Base-by-base conservation (phyloP, 2,797 vertebrate genomes). In the Poecilia velifera region DNA sequence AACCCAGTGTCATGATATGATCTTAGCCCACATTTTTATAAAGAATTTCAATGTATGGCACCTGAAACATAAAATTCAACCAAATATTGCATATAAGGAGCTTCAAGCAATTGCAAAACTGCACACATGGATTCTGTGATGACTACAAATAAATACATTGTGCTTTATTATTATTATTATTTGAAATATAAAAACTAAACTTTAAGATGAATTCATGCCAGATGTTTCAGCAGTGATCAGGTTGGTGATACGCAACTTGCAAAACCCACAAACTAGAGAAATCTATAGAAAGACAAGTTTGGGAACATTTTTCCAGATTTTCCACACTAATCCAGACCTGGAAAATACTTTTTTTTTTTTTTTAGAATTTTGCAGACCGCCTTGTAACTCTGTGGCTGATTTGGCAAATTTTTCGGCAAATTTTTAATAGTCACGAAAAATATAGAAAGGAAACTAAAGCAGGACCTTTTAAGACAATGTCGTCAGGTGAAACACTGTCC, bases 381-480 rank as follows among this genome's bases (percentile, higher is more conserved):
- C 9, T 39, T 8, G 62, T 14, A 39, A 36, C 16, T 0, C 14
- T 66, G 31, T 9, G 18, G 34, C 34, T 41, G 10, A 22, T 10
- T 10, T 36, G 3, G 31, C 62, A 10, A 1, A 39, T 18, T 62
- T 49, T 39, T 10, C 62, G 3, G 31, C 62, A 10, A 1, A 39
- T 18, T 62, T 49, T 39, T 39, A 39, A 31, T 1, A 22, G 36
- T 22, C 36, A 68, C 39, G 1, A 41, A 66, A 66, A 66, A 4
- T 34, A 66, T 3, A 36, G 31, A 10, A 39, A 68, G 68, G 68
- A 45, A 28, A 16, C 25, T 25, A 45, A 18, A 57, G 59, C 49
- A 7, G 22, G 12, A 98, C 98, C 98, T 96, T 96, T 93, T 77
- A 97, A 84, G 1, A 95, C 90, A 46, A 89, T 81, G 0, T 96